Evolutionary conservation across 2,888 invertebrate genomes (phyloP).

Genomic region (Brenthis daphne): DNA sequence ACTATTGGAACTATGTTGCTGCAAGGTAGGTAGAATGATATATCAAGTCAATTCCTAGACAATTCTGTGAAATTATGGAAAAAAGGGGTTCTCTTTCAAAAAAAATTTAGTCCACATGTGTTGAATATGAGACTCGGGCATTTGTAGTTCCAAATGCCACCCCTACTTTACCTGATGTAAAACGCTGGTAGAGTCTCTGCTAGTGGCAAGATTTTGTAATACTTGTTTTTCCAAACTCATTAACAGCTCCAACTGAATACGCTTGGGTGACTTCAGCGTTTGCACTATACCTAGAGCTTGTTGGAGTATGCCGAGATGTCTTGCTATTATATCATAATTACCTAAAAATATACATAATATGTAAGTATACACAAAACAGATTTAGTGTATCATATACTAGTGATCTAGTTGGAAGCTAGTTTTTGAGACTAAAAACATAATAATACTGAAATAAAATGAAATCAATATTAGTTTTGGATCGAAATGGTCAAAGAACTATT

Average conservation of each 20-base stretch:
- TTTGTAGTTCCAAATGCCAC: too few species aligned
- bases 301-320: constrained; percentile 68
- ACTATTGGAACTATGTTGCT: too few species aligned
- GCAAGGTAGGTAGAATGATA: too few species aligned
- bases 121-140: too few species aligned
- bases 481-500: too few species aligned
- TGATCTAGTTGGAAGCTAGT: too few species aligned
- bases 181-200: constrained; percentile 81
- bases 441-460: too few species aligned
- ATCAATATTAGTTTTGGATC: too few species aligned
- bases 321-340: constrained; percentile 66
- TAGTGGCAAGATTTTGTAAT: constrained; percentile 79
- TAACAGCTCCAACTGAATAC: constrained; percentile 80
- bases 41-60: too few species aligned
- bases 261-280: constrained; percentile 80
- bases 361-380: background rate
- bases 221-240: constrained; percentile 84
- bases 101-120: too few species aligned
- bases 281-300: constrained; percentile 79
- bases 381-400: background rate
- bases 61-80: too few species aligned
- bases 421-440: background rate
- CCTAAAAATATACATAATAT: constrained; percentile 49
- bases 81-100: too few species aligned
- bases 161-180: constrained; percentile 65